phyloP scores from a whole-genome alignment of 2,797 vertebrate genomes.

The Trichosurus vulpecula region DNA sequence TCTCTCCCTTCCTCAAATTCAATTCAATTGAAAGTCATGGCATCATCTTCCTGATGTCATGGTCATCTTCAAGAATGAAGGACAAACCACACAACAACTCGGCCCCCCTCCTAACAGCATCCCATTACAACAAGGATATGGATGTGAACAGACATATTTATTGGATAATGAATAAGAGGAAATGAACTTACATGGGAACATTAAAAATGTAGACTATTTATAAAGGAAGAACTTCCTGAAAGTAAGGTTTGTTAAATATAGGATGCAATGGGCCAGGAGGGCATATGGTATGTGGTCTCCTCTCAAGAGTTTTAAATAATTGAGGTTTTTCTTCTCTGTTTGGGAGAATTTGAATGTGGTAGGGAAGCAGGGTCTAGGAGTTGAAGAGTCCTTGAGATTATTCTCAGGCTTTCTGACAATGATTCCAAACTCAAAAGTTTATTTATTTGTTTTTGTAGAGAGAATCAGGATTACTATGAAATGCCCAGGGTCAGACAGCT shows the following conservation, averaged over 20 bases:
- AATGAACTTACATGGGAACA: slow-evolving; percentile 23
- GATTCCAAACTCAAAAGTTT: neutral
- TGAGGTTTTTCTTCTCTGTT: neutral
- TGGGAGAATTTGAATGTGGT: neutral
- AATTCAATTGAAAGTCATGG: no score
- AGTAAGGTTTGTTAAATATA: neutral
- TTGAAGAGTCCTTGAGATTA: neutral
- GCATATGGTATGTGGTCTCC: neutral
- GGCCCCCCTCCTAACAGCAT: neutral
- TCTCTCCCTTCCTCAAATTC: no score
- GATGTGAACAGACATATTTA: neutral
- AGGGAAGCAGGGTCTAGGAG: neutral
- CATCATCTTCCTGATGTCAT: no score
- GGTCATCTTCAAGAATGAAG: neutral
- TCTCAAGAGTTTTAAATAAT: slow-evolving; percentile 1
- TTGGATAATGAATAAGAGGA: neutral
- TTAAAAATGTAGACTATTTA: slow-evolving; percentile 31
- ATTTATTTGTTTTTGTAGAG: neutral
- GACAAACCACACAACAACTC: neutral
- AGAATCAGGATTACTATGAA: neutral
- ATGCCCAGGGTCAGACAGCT: neutral
- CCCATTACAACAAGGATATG: neutral
- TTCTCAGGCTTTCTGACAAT: neutral
- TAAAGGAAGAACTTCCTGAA: neutral
- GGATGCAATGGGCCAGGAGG: neutral